Evolutionary conservation across 2,888 invertebrate genomes (phyloP).

Genomic region (Pollenia labialis): DNA sequence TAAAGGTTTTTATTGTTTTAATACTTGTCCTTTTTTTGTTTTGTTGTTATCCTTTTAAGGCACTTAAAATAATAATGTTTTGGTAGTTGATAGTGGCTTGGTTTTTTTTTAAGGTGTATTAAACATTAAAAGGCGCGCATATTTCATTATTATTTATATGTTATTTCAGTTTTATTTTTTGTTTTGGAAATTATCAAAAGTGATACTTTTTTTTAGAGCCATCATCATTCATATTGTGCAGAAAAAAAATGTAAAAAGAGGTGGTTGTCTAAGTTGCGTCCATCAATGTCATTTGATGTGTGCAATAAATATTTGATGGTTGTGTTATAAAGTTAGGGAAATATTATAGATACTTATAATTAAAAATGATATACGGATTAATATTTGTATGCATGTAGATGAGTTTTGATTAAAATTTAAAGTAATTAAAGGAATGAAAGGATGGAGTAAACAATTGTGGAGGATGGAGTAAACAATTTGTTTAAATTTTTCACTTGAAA

Average conservation of each 20-base stretch:
- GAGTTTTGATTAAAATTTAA: too few relatives aligned
- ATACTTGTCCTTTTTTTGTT: constrained; percentile 59
- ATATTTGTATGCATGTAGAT: too few relatives aligned
- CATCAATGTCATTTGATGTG: constrained; percentile 57
- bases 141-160: constrained; percentile 53
- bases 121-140: constrained; percentile 71
- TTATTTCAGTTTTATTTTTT: not conserved
- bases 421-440: too few relatives aligned
- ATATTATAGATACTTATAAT: not conserved
- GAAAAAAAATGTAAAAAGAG: not conserved
- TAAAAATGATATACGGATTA: not conserved
- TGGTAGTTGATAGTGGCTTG: constrained; percentile 49
- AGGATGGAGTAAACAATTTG: too few relatives aligned
- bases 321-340: not conserved
- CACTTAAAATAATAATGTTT: constrained; percentile 71
- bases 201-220: constrained; percentile 70
- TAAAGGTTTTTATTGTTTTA: constrained; percentile 69
- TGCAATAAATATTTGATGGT: not conserved
- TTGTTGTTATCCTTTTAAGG: constrained; percentile 54
- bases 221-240: constrained; percentile 74
- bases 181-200: constrained; percentile 72
- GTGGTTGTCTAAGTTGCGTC: constrained; percentile 36
- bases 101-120: constrained; percentile 45
- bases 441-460: too few relatives aligned
- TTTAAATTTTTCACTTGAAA: too few relatives aligned